Conservation (phyloP, 2,797 vertebrate species). For the Loriculus beryllinus region DNA sequence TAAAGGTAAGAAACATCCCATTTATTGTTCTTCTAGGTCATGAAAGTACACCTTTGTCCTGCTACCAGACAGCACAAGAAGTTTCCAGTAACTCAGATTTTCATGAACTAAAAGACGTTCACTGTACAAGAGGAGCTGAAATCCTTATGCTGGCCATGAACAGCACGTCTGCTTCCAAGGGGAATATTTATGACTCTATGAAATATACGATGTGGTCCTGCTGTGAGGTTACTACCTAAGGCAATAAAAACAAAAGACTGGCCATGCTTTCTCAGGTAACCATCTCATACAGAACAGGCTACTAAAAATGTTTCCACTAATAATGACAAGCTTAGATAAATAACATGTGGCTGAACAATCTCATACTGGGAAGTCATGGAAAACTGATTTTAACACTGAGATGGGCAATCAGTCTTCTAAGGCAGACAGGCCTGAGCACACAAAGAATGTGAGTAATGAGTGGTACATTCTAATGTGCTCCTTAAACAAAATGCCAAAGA, state of each 20-base stretch:
- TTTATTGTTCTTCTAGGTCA: not conserved
- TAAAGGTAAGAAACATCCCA: not conserved
- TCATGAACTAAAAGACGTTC: not conserved
- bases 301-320: not conserved
- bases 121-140: not conserved
- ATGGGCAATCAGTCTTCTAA: not conserved
- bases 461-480: not conserved
- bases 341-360: not conserved
- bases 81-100: not conserved
- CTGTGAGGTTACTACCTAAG: not conserved
- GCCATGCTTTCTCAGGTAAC: not conserved
- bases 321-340: not conserved
- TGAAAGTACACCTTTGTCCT: not conserved
- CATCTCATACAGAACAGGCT: not conserved
- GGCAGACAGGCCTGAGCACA: not conserved
- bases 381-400: not conserved
- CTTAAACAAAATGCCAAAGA: not conserved
- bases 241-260: not conserved
- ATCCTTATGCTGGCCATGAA: not conserved
- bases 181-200: not conserved
- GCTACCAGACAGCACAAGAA: not conserved
- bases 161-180: not conserved
- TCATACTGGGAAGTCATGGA: not conserved
- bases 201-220: not conserved
- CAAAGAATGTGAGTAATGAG: not conserved